Evolutionary conservation across 2,888 invertebrate species (phyloP).

Genomic region (Aphrophora alni): DNA sequence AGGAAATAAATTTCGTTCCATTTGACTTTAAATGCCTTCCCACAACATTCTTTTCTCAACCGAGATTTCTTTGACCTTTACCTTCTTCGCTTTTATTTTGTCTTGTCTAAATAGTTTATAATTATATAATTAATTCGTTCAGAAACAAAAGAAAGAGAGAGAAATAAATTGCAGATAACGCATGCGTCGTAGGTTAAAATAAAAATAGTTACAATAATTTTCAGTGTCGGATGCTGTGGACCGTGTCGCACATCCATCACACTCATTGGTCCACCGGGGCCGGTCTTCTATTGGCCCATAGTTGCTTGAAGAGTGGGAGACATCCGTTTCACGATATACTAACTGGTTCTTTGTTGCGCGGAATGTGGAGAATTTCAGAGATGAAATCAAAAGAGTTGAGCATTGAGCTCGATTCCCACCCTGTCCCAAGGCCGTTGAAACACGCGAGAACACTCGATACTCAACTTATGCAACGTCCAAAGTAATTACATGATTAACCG

Average conservation of each 20-base stretch:
- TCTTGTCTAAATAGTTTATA: not conserved
- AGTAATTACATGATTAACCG: not conserved
- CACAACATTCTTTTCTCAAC: not conserved
- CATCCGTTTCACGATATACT: not conserved
- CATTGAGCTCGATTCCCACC: not conserved
- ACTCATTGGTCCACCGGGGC: not conserved
- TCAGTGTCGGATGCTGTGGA: not conserved
- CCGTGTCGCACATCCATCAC: constrained; percentile 1
- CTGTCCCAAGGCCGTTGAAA: not conserved
- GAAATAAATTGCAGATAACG: no score
- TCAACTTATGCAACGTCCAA: not conserved
- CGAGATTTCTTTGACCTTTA: not conserved
- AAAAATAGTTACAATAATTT: no score
- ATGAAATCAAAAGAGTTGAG: not conserved
- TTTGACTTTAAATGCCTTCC: not conserved
- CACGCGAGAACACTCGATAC: not conserved
- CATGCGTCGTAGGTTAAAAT: no score
- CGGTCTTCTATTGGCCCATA: not conserved
- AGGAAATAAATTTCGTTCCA: not conserved
- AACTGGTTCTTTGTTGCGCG: not conserved
- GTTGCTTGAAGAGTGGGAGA: not conserved
- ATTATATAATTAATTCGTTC: not conserved
- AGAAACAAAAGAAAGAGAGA: not conserved
- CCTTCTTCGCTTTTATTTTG: not conserved
- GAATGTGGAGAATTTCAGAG: not conserved